Percentiles rank a stretch among this genome's conserved stretches.
Conservation (phyloP, 2,888 invertebrate species). For the Synanthedon myopaeformis region DNA sequence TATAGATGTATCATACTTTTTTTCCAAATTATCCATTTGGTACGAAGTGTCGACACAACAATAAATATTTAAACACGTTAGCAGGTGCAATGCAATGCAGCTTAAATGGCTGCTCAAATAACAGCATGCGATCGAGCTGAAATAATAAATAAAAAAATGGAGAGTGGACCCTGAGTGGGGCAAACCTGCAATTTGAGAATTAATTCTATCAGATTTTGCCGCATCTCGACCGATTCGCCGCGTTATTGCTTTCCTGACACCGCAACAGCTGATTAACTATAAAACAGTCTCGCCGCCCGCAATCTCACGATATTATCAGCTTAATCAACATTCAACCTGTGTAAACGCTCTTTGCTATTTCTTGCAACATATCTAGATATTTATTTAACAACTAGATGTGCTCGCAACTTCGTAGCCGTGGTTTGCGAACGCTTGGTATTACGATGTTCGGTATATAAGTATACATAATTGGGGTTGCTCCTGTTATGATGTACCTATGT, state of each 20-base stretch:
- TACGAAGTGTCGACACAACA: conserved; percentile 34
- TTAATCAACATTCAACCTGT: conserved; percentile 25
- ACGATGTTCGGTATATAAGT: no score
- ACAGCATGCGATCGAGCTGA: conserved; percentile 41
- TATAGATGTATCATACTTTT: background rate
- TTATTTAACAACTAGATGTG: background rate
- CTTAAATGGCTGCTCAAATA: conserved; percentile 54
- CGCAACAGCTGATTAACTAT: conserved; percentile 47
- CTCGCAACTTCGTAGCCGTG: no score
- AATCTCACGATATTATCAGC: conserved; percentile 38
- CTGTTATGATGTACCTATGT: no score
- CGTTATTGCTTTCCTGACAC: conserved; percentile 43
- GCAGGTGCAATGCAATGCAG: conserved; percentile 57
- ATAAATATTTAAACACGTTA: conserved; percentile 61
- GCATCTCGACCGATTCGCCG: conserved; percentile 34
- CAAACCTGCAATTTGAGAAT: conserved; percentile 55
- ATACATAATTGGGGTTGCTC: no score
- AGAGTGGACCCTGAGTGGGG: conserved; percentile 27
- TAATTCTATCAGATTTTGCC: conserved; percentile 56
- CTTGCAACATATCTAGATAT: background rate
- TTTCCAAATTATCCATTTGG: conserved; percentile 7
- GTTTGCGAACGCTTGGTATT: no score
- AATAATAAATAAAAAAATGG: conserved; percentile 40
- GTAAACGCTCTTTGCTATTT: conserved; percentile 2
- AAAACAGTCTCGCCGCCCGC: conserved; percentile 34